These are phyloP conservation scores for Coptodon bakossiorum DNA, from an alignment of 2,113 vertebrate species.

Conservation along the genomic window DNA sequence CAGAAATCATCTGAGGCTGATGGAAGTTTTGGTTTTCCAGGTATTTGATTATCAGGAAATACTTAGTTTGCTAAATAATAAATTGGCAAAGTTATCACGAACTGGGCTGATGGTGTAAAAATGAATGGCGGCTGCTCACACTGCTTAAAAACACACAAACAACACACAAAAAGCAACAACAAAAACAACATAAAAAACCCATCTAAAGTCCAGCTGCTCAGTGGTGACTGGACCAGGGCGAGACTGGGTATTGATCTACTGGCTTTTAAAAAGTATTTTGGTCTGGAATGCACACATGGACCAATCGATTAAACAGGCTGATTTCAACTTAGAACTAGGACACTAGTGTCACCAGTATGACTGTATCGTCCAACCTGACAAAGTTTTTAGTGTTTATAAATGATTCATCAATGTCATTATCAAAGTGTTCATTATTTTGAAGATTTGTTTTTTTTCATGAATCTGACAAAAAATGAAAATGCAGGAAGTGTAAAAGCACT, in stretches of 20 bases:
- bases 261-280: neutral
- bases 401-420: neutral
- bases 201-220: neutral
- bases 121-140: accelerated
- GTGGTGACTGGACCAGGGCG: neutral
- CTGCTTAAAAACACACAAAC: neutral
- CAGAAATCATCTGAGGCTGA: neutral
- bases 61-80: neutral
- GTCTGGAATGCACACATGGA: neutral
- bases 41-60: neutral
- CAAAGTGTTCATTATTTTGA: neutral
- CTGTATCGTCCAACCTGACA: neutral
- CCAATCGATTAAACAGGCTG: neutral
- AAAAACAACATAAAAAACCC: neutral
- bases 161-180: neutral
- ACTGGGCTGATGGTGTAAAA: neutral
- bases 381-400: neutral
- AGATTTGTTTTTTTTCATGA: neutral
- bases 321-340: neutral
- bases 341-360: neutral
- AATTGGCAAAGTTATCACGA: neutral
- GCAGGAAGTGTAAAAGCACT: neutral
- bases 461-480: neutral
- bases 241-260: neutral
- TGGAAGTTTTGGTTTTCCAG: neutral